These are phyloP conservation scores for Rhabdophis nuchalis DNA, from an alignment of 2,797 vertebrate genomes.

Conservation along the genomic window DNA sequence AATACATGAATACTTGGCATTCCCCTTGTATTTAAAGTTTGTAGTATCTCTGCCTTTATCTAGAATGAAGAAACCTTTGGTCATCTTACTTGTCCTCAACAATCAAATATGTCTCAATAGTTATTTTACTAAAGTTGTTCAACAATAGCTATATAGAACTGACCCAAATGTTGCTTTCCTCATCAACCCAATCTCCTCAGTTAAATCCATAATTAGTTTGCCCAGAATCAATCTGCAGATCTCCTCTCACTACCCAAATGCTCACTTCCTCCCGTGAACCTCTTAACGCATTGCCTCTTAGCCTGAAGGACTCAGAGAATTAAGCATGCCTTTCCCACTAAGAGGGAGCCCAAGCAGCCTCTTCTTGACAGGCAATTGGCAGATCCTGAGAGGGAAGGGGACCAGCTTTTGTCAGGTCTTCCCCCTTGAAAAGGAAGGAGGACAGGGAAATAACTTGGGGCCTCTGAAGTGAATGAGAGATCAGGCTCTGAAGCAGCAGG, in stretches of 20 bases:
- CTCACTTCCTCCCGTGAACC: background rate
- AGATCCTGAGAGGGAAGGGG: background rate
- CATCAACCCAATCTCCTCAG: background rate
- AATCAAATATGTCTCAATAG: background rate
- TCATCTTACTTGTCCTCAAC: background rate
- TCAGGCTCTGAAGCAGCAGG: background rate
- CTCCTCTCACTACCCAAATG: background rate
- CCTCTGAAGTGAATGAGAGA: background rate
- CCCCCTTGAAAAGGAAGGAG: background rate
- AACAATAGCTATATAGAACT: background rate
- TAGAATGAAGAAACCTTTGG: background rate
- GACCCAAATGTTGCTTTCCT: background rate
- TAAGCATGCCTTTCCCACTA: slow-evolving; percentile 1
- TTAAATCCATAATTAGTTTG: background rate
- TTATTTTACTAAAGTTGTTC: background rate
- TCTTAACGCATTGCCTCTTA: background rate
- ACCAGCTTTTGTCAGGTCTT: background rate
- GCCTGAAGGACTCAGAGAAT: background rate
- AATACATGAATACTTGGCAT: background rate
- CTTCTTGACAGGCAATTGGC: slow-evolving; percentile 15
- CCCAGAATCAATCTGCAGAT: background rate
- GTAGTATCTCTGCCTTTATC: background rate
- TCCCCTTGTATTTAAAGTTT: background rate
- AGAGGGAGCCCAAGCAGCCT: fast-evolving
- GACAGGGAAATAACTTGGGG: background rate